Base-by-base conservation (phyloP, 2,888 invertebrate genomes). In the Atrina japonica region DNA sequence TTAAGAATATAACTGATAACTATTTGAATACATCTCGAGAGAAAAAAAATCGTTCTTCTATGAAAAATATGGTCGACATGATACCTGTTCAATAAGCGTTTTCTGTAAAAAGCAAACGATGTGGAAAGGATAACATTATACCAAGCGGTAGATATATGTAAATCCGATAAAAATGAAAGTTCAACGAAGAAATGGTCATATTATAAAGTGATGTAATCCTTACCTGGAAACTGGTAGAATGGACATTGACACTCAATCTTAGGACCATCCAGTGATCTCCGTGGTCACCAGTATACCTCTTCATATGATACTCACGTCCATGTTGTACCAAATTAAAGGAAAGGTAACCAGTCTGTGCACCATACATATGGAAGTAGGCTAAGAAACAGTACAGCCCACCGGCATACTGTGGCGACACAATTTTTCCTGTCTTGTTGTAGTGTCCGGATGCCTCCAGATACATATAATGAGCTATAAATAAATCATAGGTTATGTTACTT, bases 291-390 rank as follows among this genome's bases (percentile, higher is more conserved):
- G 58, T 35, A 66, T 73, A 73, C 14, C 66, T 66, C 50, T 72
- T 69, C 29, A 82, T 43, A 3, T 16, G 23, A 45, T 66, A 65
- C 0, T 58, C 23, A 23, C 53, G 53, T 11, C 65, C 52, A 25
- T 73, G 66, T n/a, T 71, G 63, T 1, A 75, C 52, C n/a, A 75
- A 71, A 58, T 76, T 75, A 30, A 83, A 68, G 18, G 69, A 67
- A 16, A 87, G 71, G 7, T 52, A 61, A 9, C 84, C 86, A 45
- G 79, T 83, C 55, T 79, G 70, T 9, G 58, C 49, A 2, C 87
- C 87, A 53, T 82, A 79, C 86, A 86, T 84, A 66, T 85, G 75
- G 66, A 79, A 85, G 70, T 78, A 84, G 68, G 86, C 83, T 59
- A 76, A 70, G 27, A 86, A 72, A 69, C 86, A 86, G 58, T 84